phyloP scores from a whole-genome alignment of 2,888 invertebrate genomes.

The Agriopis leucophaearia region DNA sequence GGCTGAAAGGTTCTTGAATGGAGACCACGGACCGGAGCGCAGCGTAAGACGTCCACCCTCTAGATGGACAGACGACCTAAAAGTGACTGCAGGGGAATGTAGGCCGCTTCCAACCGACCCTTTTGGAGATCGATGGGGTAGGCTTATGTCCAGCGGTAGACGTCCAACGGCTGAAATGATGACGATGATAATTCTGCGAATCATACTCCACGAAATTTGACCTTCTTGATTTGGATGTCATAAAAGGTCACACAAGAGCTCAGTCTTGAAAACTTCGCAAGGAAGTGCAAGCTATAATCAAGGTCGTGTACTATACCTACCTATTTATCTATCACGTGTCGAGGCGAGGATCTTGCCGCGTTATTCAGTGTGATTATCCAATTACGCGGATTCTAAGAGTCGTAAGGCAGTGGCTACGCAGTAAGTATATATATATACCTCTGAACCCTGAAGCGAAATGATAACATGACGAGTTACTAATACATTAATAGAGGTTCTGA shows the following conservation, averaged over 20 bases:
- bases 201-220: neutral
- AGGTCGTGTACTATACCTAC: slow-evolving; percentile 10
- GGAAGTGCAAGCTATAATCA: slow-evolving; percentile 28
- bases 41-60: too few relatives aligned
- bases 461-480: slow-evolving; percentile 8
- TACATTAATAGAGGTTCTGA: neutral
- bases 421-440: slow-evolving; percentile 9
- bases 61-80: too few relatives aligned
- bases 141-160: too few relatives aligned
- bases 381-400: slow-evolving; percentile 37
- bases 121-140: too few relatives aligned
- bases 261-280: slow-evolving; percentile 10
- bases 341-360: slow-evolving; percentile 25
- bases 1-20: too few relatives aligned
- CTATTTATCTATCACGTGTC: slow-evolving; percentile 30
- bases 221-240: slow-evolving; percentile 19
- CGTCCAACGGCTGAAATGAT: too few relatives aligned
- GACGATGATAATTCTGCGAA: neutral
- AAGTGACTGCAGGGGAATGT: too few relatives aligned
- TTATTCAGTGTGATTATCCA: slow-evolving; percentile 38
- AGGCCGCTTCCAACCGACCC: too few relatives aligned
- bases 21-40: too few relatives aligned
- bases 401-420: slow-evolving; percentile 25
- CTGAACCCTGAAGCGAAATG: slow-evolving; percentile 12
- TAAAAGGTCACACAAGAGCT: slow-evolving; percentile 1